Base-by-base conservation (phyloP, 2,113 vertebrate species). In the Guaruba guarouba region DNA sequence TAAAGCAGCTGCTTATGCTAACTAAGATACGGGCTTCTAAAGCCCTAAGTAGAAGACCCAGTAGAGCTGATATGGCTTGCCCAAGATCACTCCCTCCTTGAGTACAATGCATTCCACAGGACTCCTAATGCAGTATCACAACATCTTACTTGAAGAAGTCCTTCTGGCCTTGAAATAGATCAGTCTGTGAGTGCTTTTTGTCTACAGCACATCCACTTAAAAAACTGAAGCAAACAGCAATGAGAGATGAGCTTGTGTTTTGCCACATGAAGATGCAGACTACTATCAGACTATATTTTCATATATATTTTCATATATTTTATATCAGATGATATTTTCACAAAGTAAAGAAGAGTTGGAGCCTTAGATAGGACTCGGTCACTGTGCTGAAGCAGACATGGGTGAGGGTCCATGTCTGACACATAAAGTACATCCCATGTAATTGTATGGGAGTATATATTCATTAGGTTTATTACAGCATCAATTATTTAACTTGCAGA, bases 401-500 rank as follows among this genome's bases (percentile, higher is more conserved):
- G 25, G 8, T 46, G n/a, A 70, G 16, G 16, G 18, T 51, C 20
- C 0, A 0, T 37, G 49, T 77, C 44, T 77, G 64, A 74, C 33
- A 7, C 6, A 43, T 28, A 49, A 24, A 43, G 16, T 46, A 28
- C 17, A 70, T 48, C 22, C 10, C 13, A 11, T 17, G 35, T 4
- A 31, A 17, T 4, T 52, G 1, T 16, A 44, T 57, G 15, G 35
- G n/a, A 61, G 11, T 44, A 57, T 16, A 10, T 25, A 27, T 39
- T 62, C 44, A 48, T 74, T 80, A 89, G 28, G 17, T 70, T 10
- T 59, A 18, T 20, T 92, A 48, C 33, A 82, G 55, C 94, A 93
- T 63, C 92, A 90, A 63, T 80, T 89, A 35, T 92, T 51, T 92
- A 88, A 80, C 68, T 88, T 71, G 46, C 55, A 91, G 76, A 94